Evolutionary conservation across 2,888 invertebrate genomes (phyloP).

Genomic region (Pollenia angustigena): DNA sequence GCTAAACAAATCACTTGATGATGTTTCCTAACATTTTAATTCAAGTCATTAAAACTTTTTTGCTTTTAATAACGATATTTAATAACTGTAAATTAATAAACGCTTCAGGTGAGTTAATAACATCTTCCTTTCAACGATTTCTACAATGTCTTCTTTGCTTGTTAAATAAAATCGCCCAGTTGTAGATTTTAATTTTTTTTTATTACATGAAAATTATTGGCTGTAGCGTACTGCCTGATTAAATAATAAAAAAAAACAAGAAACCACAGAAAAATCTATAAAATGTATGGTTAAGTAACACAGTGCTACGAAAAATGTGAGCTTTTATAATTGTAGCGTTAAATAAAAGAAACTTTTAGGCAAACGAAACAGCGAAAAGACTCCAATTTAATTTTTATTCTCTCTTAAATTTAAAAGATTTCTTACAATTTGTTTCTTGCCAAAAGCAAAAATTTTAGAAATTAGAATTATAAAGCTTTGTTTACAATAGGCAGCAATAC

Average conservation of each 20-base stretch:
- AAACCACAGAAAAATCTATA: not conserved
- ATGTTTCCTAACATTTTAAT: conserved; percentile 12
- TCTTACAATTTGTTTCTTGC: no score
- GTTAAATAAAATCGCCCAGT: conserved; percentile 1
- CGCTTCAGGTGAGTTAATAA: conserved; percentile 58
- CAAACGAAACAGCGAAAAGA: no score
- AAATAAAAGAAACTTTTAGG: no score
- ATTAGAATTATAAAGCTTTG: no score
- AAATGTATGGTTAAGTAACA: conserved; percentile 15
- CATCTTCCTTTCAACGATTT: not conserved
- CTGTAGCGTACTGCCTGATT: conserved; percentile 30
- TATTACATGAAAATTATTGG: conserved; percentile 39
- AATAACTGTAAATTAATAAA: conserved; percentile 43
- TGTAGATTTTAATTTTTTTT: not conserved
- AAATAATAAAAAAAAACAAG: conserved; percentile 4
- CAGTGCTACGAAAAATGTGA: no score
- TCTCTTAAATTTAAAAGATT: no score
- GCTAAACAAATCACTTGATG: not conserved
- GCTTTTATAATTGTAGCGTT: no score
- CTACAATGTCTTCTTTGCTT: not conserved
- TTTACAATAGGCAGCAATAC: no score
- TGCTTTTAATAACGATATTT: conserved; percentile 27
- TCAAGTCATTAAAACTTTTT: conserved; percentile 33
- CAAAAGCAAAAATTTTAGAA: no score
- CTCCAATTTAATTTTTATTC: no score